Base-by-base conservation (phyloP, 2,797 vertebrate genomes). In the Chelidonichthys spinosus region DNA sequence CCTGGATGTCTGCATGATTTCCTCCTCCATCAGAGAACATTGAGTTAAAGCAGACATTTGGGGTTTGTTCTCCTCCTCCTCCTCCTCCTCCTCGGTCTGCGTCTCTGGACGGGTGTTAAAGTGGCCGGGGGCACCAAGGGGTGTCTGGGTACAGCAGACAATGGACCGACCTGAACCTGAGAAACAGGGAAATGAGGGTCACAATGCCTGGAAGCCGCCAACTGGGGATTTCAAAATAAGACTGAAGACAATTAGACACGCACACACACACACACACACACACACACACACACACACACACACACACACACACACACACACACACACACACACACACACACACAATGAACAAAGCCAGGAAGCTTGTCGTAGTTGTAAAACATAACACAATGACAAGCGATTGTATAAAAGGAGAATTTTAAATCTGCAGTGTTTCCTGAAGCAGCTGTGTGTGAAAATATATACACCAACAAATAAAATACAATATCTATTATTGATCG, bases 91-190 rank as follows among this genome's bases (percentile, higher is more conserved):
- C 70, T 76, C 74, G 15, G 32, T 33, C 46, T 56, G 70, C 2
- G 42, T 82, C 84, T 72, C 65, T 58, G 43, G 55, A 14, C 13
- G 72, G 76, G 54, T 39, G 78, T 70, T 81, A 82, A 11, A 76
- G 85, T 71, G 53, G 72, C 77, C 47, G 35, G 59, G 69, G 95
- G 85, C 98, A 99, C 97, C 97, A 98, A 18, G 92, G 87, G 9
- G 96, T 97, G 84, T 97, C 95, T 42, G 97, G 97, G 83, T 98
- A 97, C 86, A 98, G 91, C 61, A 96, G 94, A 92, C 97, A 99
- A 86, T 99, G 98, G 74, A 98, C 85, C 58, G 97, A 97, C 92
- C 95, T 96, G 87, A 99, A 99, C 86, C 98, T 99, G 87, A 1
- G n/a, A 73, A 68, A 83, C 52, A 76, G 66, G 90, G 88, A 92